Percentiles rank a stretch among this genome's conserved stretches.
phyloP scores from a whole-genome alignment of 2,888 invertebrate species.

The Euzophera pinguis region DNA sequence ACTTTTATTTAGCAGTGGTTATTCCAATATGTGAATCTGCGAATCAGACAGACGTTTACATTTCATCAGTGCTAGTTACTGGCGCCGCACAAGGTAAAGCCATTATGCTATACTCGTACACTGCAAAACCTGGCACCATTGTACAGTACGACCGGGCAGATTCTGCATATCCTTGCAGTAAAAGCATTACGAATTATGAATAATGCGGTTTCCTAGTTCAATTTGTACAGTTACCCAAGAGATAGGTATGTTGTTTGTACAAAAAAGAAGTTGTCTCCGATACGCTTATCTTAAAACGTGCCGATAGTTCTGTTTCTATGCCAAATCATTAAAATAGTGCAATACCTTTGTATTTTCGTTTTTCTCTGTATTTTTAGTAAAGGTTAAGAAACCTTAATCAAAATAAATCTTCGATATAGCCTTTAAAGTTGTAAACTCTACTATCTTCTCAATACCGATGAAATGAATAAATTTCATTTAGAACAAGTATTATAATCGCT shows the following conservation, averaged over 20 bases:
- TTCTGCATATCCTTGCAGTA: conserved; percentile 14
- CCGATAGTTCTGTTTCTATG: conserved; percentile 6
- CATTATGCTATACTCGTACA: conserved; percentile 63
- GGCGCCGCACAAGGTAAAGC: conserved; percentile 69
- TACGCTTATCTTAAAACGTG: conserved; percentile 6
- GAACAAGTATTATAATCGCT: too few species aligned
- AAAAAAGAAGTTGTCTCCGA: background rate
- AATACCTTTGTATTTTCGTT: background rate
- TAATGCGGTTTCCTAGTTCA: too few species aligned
- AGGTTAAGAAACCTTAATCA: too few species aligned
- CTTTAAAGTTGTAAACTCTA: too few species aligned
- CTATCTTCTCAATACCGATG: too few species aligned
- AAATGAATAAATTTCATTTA: too few species aligned
- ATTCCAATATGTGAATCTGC: conserved; percentile 51
- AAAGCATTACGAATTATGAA: background rate
- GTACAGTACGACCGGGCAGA: conserved; percentile 28
- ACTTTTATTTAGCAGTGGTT: conserved; percentile 40
- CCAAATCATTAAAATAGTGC: background rate
- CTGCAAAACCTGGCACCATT: conserved; percentile 61
- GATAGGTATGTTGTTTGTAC: background rate
- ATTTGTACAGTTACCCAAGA: background rate
- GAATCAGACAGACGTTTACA: conserved; percentile 32
- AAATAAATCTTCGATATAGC: background rate
- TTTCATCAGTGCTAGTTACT: conserved; percentile 45
- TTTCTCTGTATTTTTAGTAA: background rate